Conservation (phyloP, 2,113 vertebrate genomes). For the Syngnathus floridae region DNA sequence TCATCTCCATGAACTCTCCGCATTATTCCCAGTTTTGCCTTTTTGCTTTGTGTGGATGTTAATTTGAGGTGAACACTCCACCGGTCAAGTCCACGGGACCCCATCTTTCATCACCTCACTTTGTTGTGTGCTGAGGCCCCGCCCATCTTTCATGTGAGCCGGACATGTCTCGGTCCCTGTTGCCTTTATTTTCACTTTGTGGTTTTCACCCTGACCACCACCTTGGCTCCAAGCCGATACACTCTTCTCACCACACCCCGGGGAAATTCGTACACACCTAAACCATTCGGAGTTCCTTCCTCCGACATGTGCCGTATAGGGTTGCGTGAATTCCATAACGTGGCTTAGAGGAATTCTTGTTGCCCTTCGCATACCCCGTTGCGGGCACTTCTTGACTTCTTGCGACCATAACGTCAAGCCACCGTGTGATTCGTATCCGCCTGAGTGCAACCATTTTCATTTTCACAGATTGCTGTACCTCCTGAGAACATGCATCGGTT, state of each 20-base stretch:
- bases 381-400: conserved; percentile 36
- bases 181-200: conserved; percentile 56
- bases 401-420: conserved; percentile 47
- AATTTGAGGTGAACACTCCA: conserved; percentile 22
- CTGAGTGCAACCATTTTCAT: conserved; percentile 31
- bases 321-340: conserved; percentile 44
- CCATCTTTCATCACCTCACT: conserved; percentile 47
- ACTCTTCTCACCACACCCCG: conserved; percentile 58
- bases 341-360: conserved; percentile 57
- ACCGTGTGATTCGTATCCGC: conserved; percentile 49
- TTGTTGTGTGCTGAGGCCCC: conserved; percentile 48
- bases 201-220: conserved; percentile 50
- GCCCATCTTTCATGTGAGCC: conserved; percentile 49
- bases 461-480: conserved; percentile 32
- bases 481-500: conserved; percentile 31
- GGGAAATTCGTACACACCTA: conserved; percentile 58
- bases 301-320: conserved; percentile 39
- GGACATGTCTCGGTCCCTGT: conserved; percentile 39
- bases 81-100: conserved; percentile 16
- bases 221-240: conserved; percentile 57
- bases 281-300: conserved; percentile 54
- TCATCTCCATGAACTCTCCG: too few species aligned
- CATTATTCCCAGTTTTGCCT: not conserved
- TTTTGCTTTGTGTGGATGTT: conserved; percentile 5
- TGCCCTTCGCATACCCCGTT: conserved; percentile 31